Evolutionary conservation across 2,113 vertebrate genomes (phyloP).

Genomic region (Gambusia affinis): DNA sequence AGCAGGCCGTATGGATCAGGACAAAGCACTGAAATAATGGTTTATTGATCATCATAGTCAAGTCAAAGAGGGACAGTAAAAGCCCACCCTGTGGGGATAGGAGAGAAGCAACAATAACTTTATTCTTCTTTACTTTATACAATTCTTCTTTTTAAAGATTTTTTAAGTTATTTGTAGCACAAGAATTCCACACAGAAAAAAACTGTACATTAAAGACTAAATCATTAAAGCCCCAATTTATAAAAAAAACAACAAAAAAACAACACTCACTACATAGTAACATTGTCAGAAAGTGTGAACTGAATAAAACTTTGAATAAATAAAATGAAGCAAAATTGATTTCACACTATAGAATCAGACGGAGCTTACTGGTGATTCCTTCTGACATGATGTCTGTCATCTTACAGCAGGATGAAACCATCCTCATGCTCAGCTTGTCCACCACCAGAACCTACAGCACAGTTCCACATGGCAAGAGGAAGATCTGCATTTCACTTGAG

Average conservation of each 20-base stretch:
- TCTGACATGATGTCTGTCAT: conserved; percentile 99
- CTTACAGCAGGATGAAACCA: conserved; percentile 97
- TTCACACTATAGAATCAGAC: neutral
- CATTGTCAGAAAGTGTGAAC: neutral
- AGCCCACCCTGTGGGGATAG: too few relatives aligned
- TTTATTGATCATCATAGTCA: too few relatives aligned
- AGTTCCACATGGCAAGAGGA: neutral
- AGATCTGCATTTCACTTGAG: too few relatives aligned
- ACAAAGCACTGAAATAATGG: too few relatives aligned
- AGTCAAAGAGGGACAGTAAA: too few relatives aligned
- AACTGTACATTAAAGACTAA: neutral
- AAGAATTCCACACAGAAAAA: neutral
- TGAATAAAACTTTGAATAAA: neutral
- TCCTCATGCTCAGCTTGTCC: conserved; percentile 97
- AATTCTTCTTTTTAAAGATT: too few relatives aligned
- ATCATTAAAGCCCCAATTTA: too few relatives aligned
- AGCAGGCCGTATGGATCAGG: too few relatives aligned
- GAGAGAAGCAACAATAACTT: too few relatives aligned
- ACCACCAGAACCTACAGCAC: conserved; percentile 91
- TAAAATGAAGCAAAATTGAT: neutral
- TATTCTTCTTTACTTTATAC: too few relatives aligned
- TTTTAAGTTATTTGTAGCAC: too few relatives aligned
- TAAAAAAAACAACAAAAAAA: too few relatives aligned
- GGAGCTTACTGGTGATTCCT: conserved; percentile 92
- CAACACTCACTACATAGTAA: neutral